These are phyloP conservation scores for Tringa solitaria DNA, from an alignment of 2,113 vertebrate species.

Conservation along the genomic window DNA sequence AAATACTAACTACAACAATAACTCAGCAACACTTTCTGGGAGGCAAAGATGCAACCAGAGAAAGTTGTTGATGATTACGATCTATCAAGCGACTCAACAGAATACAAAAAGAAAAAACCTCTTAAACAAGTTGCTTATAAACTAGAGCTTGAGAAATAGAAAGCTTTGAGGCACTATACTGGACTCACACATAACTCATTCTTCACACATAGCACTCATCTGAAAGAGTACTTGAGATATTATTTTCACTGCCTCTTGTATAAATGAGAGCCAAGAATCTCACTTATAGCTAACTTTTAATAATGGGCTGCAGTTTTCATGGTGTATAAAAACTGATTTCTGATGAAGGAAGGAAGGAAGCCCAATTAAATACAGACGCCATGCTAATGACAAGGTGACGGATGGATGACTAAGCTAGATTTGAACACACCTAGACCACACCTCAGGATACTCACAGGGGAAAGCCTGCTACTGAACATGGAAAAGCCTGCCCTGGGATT, in stretches of 20 bases:
- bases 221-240: not conserved
- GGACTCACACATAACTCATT: not conserved
- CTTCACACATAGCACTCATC: not conserved
- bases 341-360: constrained; percentile 58
- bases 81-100: not conserved
- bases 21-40: not conserved
- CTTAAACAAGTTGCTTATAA: not conserved
- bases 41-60: not conserved
- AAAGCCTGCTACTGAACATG: constrained; percentile 2
- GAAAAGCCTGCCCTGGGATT: not conserved
- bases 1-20: not conserved
- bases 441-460: constrained; percentile 18
- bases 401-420: constrained; percentile 43
- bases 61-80: not conserved
- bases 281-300: constrained; percentile 23
- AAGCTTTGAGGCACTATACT: not conserved
- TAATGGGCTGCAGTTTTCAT: constrained; percentile 31
- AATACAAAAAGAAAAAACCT: not conserved
- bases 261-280: constrained; percentile 9
- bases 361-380: constrained; percentile 66
- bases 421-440: constrained; percentile 61
- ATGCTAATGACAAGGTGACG: constrained; percentile 56
- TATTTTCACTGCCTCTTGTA: constrained; percentile 32
- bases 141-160: not conserved
- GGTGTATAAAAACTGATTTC: constrained; percentile 48